These are phyloP conservation scores for Hydrophis major DNA, from an alignment of 2,797 vertebrate species.

Conservation along the genomic window DNA sequence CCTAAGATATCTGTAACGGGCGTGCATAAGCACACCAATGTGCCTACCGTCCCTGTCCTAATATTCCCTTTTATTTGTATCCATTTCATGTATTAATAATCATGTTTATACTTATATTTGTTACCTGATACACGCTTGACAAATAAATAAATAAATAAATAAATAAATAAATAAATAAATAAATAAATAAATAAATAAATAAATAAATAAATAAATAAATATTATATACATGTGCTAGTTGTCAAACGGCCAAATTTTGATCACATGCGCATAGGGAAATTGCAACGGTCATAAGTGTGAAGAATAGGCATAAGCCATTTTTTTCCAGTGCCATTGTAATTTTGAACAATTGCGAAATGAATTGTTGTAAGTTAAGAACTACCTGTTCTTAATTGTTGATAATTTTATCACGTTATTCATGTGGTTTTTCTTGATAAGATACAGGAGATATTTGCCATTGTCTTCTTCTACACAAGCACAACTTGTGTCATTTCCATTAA, in stretches of 20 bases:
- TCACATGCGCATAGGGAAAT: background rate
- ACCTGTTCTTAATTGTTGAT: background rate
- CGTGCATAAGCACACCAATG: too few relatives aligned
- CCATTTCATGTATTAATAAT: too few relatives aligned
- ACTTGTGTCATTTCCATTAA: background rate
- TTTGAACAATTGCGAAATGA: background rate
- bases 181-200: too few relatives aligned
- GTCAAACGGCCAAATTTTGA: background rate
- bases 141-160: too few relatives aligned
- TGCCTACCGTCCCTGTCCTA: too few relatives aligned
- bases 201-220: too few relatives aligned
- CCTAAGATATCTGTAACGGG: too few relatives aligned
- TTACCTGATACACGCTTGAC: too few relatives aligned
- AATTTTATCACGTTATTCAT: background rate
- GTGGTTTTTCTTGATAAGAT: background rate
- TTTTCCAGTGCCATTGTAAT: background rate
- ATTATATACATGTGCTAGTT: background rate
- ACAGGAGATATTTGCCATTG: background rate
- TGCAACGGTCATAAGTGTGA: background rate
- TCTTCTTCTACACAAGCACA: background rate
- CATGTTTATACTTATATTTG: too few relatives aligned
- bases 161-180: too few relatives aligned
- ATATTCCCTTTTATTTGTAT: too few relatives aligned
- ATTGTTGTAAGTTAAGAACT: background rate
- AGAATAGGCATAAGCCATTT: background rate